A percentile compares a stretch with the other conserved stretches of the same genome.
phyloP scores from a whole-genome alignment of 2,113 vertebrate species.

The Paedocypris sp. region DNA sequence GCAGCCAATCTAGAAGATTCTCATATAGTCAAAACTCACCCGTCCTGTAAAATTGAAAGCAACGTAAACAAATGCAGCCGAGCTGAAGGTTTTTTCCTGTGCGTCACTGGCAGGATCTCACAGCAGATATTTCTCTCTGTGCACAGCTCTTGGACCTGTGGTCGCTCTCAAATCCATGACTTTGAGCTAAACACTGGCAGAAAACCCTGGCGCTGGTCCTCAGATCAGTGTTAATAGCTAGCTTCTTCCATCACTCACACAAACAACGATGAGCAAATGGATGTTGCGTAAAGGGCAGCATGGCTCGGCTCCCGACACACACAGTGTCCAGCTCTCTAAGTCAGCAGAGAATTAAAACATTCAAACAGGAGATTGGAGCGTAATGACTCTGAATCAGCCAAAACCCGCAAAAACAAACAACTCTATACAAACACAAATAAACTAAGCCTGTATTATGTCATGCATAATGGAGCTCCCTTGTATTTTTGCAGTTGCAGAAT shows the following conservation, averaged over 20 bases:
- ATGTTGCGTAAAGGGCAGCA: constrained; percentile 41
- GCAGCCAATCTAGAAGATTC: background rate
- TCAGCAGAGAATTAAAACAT: background rate
- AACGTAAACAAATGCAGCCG: constrained; percentile 33
- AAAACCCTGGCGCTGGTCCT: constrained; percentile 9
- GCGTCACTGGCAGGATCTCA: constrained; percentile 36
- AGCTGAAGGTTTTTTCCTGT: constrained; percentile 43
- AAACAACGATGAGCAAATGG: constrained; percentile 47
- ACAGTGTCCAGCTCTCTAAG: constrained; percentile 41
- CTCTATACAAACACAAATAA: constrained; percentile 11
- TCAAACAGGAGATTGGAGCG: background rate
- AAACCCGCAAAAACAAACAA: constrained; percentile 21
- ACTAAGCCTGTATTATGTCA: constrained; percentile 3
- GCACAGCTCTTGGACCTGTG: background rate
- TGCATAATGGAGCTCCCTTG: background rate
- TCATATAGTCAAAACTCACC: background rate
- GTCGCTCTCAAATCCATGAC: background rate
- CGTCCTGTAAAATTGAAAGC: constrained; percentile 32
- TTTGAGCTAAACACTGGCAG: background rate
- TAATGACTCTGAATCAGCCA: constrained; percentile 6
- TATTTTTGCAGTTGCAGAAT: background rate
- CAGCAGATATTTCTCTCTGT: background rate
- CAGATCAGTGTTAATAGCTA: background rate
- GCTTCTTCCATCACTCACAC: constrained; percentile 45
- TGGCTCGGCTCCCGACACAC: constrained; percentile 46